A percentile compares a stretch with the other conserved stretches of the same genome.
These are phyloP conservation scores for Crenuchus spilurus DNA, from an alignment of 2,797 vertebrate genomes.

Conservation along the genomic window DNA sequence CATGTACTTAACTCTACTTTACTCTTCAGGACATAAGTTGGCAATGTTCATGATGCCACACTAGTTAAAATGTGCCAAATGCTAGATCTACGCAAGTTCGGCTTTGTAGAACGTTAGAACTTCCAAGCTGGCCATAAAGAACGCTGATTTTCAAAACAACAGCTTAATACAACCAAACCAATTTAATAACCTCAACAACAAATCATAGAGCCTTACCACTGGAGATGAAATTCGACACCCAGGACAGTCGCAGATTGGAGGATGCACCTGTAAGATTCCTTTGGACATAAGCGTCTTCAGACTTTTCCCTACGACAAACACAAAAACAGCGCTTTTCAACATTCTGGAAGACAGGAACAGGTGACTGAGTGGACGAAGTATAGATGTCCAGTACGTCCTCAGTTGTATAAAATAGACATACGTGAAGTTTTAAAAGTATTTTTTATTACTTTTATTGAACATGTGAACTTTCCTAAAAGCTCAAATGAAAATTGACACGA, in stretches of 20 bases:
- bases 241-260: constrained; percentile 98
- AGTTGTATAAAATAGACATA: no score
- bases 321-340: constrained; percentile 17
- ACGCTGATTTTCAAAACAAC: not conserved
- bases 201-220: constrained; percentile 88
- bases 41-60: constrained; percentile 18
- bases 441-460: no score
- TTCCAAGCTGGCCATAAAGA: not conserved
- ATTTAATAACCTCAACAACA: not conserved
- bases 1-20: constrained; percentile 40
- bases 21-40: constrained; percentile 40
- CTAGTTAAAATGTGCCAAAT: constrained; percentile 7
- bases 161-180: not conserved
- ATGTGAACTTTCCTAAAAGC: no score
- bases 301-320: constrained; percentile 88
- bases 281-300: constrained; percentile 99
- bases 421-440: no score
- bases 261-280: constrained; percentile 99
- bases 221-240: constrained; percentile 99
- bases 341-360: not conserved
- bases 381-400: no score
- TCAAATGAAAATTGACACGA: no score
- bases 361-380: no score
- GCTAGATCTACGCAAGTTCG: not conserved
- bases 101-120: not conserved